Evolutionary conservation across 2,113 vertebrate genomes (phyloP).

Genomic region (Aegypius monachus): DNA sequence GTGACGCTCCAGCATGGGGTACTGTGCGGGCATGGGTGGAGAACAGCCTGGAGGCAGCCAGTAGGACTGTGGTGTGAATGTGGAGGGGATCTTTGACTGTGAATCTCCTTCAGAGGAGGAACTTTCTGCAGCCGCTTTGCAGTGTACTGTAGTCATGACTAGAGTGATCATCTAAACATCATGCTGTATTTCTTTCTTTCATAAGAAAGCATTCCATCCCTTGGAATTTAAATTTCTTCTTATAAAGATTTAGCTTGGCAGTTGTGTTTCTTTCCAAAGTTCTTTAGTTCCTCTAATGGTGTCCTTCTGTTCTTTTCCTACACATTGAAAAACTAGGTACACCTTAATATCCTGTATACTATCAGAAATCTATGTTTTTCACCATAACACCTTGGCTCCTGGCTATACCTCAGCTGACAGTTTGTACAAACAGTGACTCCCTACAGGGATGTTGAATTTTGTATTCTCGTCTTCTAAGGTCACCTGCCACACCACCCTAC

Average conservation of each 20-base stretch:
- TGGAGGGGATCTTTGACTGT: not conserved
- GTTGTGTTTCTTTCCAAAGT: not conserved
- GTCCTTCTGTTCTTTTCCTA: not conserved
- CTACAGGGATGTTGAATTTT: not conserved
- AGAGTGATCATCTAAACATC: not conserved
- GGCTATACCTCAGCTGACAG: not conserved
- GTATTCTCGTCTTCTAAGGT: not conserved
- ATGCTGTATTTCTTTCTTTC: not conserved
- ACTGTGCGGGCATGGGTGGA: not conserved
- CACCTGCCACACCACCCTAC: not conserved
- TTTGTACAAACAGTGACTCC: not conserved
- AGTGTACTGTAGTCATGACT: not conserved
- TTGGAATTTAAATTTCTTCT: not conserved
- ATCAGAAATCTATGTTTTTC: not conserved
- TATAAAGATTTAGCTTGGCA: not conserved
- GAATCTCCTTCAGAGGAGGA: not conserved
- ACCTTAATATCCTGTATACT: not conserved
- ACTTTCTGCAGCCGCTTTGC: not conserved
- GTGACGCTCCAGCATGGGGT: not conserved
- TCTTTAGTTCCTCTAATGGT: not conserved
- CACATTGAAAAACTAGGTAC: not conserved
- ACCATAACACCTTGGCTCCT: not conserved
- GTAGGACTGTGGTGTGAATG: accelerated
- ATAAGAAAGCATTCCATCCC: not conserved
- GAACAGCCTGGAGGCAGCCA: not conserved